Evolutionary conservation across 2,888 invertebrate genomes (phyloP).

Genomic region (Diarsia dahlii): DNA sequence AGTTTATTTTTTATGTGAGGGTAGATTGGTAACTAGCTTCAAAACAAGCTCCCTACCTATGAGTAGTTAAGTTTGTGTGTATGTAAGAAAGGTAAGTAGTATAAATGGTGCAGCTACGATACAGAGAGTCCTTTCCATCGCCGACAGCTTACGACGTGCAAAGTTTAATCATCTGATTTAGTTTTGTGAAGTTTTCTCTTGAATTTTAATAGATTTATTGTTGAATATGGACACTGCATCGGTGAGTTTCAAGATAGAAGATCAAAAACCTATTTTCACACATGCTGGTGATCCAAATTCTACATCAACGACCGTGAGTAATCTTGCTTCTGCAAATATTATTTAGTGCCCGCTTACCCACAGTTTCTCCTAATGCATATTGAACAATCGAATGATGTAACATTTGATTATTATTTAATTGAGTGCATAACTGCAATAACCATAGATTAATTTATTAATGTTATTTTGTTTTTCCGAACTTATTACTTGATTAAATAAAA

Average conservation of each 20-base stretch:
- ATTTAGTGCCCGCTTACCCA: not conserved
- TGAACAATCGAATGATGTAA: not conserved
- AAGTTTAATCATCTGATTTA: slow-evolving; percentile 29
- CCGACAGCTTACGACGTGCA: slow-evolving; percentile 48
- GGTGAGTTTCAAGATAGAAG: slow-evolving; percentile 76
- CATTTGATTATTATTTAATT: not conserved
- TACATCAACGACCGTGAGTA: slow-evolving; percentile 78
- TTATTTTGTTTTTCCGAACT: not conserved
- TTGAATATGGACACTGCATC: slow-evolving; percentile 73
- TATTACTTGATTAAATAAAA: not conserved
- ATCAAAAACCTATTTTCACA: slow-evolving; percentile 78
- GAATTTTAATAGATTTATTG: slow-evolving; percentile 9
- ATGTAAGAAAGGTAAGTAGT: slow-evolving; percentile 61
- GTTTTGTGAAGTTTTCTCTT: slow-evolving; percentile 18
- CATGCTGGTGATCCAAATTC: slow-evolving; percentile 75
- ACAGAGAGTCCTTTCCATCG: slow-evolving; percentile 68
- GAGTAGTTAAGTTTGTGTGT: slow-evolving; percentile 48
- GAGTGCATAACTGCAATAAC: not conserved
- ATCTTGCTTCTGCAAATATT: slow-evolving; percentile 3
- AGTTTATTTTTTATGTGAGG: slow-evolving; percentile 55
- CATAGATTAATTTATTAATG: not conserved
- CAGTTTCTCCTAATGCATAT: not conserved
- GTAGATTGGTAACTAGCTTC: slow-evolving; percentile 56
- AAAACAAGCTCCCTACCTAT: slow-evolving; percentile 49
- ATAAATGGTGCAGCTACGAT: slow-evolving; percentile 72